Percentiles rank a stretch among this genome's conserved stretches.
Evolutionary conservation across 2,888 invertebrate species (phyloP).

Genomic region (Reticulitermes lucifugus): DNA sequence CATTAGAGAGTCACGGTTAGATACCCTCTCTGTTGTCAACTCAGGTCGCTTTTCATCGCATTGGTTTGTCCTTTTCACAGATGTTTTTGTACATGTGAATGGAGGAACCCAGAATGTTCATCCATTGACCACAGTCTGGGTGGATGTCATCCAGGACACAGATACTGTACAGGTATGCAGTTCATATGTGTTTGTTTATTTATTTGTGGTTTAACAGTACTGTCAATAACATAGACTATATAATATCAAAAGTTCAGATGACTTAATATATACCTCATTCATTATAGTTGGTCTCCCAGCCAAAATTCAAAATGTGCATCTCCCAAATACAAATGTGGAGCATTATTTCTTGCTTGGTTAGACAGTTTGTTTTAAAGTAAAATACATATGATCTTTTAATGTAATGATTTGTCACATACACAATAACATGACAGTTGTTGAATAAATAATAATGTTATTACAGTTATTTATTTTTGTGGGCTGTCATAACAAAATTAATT

Average conservation of each 20-base stretch:
- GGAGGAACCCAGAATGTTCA: conserved; percentile 75
- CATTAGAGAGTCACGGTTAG: conserved; percentile 79
- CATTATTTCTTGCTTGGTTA: conserved; percentile 36
- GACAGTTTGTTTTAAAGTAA: not conserved
- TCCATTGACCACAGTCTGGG: conserved; percentile 82
- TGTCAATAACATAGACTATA: too few species aligned
- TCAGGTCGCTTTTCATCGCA: conserved; percentile 81
- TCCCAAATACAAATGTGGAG: not conserved
- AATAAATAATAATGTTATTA: too few species aligned
- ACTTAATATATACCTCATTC: too few species aligned
- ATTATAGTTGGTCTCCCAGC: too few species aligned
- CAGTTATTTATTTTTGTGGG: too few species aligned
- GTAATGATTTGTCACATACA: too few species aligned
- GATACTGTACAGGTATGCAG: conserved; percentile 69
- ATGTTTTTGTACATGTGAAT: conserved; percentile 81
- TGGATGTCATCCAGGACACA: conserved; percentile 77
- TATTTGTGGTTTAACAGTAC: too few species aligned
- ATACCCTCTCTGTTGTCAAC: conserved; percentile 76
- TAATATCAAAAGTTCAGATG: too few species aligned
- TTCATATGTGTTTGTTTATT: not conserved
- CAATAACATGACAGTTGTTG: too few species aligned
- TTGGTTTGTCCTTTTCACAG: conserved; percentile 85
- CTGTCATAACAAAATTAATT: too few species aligned
- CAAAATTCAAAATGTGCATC: too few species aligned
- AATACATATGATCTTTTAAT: not conserved